Percentiles rank a stretch among this genome's conserved stretches.
These are phyloP conservation scores for Sigmodon hispidus DNA, from an alignment of 2,113 vertebrate genomes.

Conservation along the genomic window DNA sequence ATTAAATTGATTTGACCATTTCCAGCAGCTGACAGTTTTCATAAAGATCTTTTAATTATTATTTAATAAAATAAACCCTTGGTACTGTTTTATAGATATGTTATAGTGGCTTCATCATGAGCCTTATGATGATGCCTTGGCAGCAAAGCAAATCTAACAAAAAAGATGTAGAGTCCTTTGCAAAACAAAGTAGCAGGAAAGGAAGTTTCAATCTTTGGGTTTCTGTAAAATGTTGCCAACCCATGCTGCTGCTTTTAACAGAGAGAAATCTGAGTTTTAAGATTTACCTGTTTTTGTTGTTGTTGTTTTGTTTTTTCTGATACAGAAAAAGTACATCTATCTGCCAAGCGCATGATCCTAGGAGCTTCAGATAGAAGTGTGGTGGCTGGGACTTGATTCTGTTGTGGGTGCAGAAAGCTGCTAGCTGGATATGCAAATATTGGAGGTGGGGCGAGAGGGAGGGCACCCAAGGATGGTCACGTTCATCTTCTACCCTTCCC, in stretches of 20 bases:
- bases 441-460: not conserved
- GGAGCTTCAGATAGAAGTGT: slow-evolving; percentile 83
- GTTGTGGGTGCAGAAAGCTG: slow-evolving; percentile 51
- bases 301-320: no score
- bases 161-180: slow-evolving; percentile 26
- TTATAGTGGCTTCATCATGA: not conserved
- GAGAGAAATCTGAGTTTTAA: slow-evolving; percentile 68
- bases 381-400: slow-evolving; percentile 71
- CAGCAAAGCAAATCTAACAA: not conserved
- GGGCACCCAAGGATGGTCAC: not conserved
- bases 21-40: not conserved
- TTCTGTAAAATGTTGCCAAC: slow-evolving; percentile 86
- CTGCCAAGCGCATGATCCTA: slow-evolving; percentile 81
- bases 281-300: slow-evolving; percentile 39
- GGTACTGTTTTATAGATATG: not conserved
- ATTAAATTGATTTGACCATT: not conserved
- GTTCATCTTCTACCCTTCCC: slow-evolving; percentile 76
- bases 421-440: slow-evolving; percentile 19
- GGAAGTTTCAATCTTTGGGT: slow-evolving; percentile 9
- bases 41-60: not conserved
- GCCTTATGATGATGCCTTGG: not conserved
- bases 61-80: not conserved
- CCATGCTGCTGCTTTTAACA: slow-evolving; percentile 82
- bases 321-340: slow-evolving; percentile 74
- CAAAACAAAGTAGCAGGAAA: not conserved